A percentile compares a stretch with the other conserved stretches of the same genome.
Conservation (phyloP, 2,113 vertebrate genomes). For the Bettongia penicillata region DNA sequence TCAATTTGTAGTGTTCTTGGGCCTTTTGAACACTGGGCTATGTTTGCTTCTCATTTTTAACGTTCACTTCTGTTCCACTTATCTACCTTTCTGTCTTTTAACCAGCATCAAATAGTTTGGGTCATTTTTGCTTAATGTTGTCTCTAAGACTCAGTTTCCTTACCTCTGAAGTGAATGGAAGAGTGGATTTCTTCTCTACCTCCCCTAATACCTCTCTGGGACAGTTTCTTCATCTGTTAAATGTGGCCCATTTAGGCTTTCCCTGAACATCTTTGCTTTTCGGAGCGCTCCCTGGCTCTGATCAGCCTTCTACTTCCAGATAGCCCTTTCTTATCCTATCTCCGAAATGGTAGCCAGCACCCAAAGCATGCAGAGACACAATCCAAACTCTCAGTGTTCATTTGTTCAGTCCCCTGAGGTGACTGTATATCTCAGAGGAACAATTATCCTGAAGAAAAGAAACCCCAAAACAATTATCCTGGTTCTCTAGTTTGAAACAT, state of each 20-base stretch:
- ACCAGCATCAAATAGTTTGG: background rate
- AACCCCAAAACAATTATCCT: background rate
- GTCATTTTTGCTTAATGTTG: background rate
- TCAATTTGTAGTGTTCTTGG: background rate
- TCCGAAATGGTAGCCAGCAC: background rate
- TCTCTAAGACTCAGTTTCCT: background rate
- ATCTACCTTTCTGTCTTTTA: background rate
- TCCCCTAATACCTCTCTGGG: background rate
- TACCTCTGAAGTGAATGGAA: background rate
- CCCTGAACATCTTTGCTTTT: background rate
- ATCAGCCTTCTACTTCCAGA: background rate
- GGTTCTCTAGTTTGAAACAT: constrained; percentile 27
- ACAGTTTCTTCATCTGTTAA: background rate
- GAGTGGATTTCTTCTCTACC: background rate
- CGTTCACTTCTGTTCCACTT: background rate
- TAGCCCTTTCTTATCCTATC: background rate
- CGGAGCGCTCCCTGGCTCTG: background rate
- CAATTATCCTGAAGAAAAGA: background rate
- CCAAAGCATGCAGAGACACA: background rate
- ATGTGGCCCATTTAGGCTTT: background rate
- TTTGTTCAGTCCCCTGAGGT: background rate
- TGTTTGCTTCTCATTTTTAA: background rate
- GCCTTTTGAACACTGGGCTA: background rate
- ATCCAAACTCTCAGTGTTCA: background rate
- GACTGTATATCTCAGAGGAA: background rate